phyloP scores from a whole-genome alignment of 2,888 invertebrate genomes.

The Andricus quercusramuli region DNA sequence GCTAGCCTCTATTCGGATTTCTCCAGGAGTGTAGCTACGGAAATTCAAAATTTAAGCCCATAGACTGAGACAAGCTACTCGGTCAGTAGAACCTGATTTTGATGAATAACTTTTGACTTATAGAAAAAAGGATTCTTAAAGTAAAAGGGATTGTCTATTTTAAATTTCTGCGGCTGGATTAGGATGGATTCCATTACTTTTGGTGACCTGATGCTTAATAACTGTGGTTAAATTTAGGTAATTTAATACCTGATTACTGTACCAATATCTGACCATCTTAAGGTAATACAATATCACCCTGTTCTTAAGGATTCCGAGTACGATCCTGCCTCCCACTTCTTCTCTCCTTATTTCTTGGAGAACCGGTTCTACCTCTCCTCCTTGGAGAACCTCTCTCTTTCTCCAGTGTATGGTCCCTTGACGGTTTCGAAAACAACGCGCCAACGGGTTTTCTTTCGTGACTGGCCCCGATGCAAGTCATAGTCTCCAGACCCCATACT shows the following conservation, averaged over 20 bases:
- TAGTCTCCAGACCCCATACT: conserved; percentile 46
- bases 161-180: background rate
- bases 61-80: background rate
- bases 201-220: background rate
- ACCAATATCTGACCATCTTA: conserved; percentile 2
- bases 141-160: background rate
- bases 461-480: conserved; percentile 49
- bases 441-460: conserved; percentile 48
- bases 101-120: background rate
- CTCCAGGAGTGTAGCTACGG: conserved; percentile 33
- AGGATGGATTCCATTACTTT: background rate
- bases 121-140: background rate
- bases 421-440: conserved; percentile 53
- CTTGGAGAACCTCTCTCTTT: conserved; percentile 30
- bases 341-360: conserved; percentile 54
- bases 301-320: conserved; percentile 38
- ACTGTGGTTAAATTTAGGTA: conserved; percentile 8
- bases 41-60: background rate
- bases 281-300: conserved; percentile 33
- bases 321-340: conserved; percentile 44
- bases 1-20: conserved; percentile 44
- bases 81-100: no score
- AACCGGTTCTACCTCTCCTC: conserved; percentile 53
- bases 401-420: background rate
- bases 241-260: conserved; percentile 30